Evolutionary conservation across 2,797 vertebrate genomes (phyloP).

Genomic region (Peromyscus eremicus): DNA sequence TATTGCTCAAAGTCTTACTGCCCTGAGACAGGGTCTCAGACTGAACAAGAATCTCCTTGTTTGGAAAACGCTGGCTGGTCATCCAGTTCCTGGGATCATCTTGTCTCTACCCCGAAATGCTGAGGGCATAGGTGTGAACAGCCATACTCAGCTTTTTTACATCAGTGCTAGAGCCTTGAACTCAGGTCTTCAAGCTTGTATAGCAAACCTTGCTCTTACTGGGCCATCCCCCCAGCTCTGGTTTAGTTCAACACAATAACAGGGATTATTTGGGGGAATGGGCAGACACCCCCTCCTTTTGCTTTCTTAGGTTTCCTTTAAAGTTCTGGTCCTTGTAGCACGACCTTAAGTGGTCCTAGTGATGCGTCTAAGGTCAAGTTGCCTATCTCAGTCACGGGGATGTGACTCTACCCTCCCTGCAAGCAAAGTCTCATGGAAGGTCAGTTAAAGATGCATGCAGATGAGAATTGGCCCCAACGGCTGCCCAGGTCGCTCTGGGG

Average conservation of each 20-base stretch:
- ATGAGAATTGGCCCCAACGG: background rate
- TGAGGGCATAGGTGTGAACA: background rate
- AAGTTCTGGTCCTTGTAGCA: background rate
- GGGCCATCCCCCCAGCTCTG: background rate
- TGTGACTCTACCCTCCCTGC: background rate
- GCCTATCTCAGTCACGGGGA: background rate
- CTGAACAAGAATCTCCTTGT: background rate
- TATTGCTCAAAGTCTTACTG: background rate
- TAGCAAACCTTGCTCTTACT: fast-evolving
- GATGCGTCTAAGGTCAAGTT: background rate
- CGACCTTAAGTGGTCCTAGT: background rate
- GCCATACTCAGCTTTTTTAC: background rate
- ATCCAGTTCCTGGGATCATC: background rate
- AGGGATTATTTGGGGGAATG: background rate
- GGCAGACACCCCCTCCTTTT: background rate
- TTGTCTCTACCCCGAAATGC: background rate
- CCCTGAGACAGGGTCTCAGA: background rate
- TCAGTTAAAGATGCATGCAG: background rate
- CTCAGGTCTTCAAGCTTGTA: background rate
- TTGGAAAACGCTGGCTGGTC: background rate
- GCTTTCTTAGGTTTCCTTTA: background rate
- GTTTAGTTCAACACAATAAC: background rate
- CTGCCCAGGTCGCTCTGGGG: fast-evolving
- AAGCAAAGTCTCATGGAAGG: background rate
- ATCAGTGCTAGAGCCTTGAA: background rate